Evolutionary conservation across 2,888 invertebrate species (phyloP), one percentile per base, ranked within the genome.

Genomic region (Pharmacophagus antenor): DNA sequence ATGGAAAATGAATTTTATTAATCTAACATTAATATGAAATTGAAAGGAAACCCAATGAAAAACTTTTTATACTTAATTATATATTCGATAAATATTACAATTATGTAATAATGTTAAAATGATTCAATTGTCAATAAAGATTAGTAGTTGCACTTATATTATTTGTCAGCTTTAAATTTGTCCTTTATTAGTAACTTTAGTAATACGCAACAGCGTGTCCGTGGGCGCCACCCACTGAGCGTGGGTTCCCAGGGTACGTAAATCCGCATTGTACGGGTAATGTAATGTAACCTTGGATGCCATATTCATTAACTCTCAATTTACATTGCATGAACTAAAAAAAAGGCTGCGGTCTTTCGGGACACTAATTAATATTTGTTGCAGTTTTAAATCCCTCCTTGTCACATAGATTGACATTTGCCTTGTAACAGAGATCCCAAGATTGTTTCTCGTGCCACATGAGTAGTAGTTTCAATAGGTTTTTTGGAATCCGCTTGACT

Each of bases 221-320:
- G 82, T 79, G 70, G 67, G 74, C 69, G 75, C 67, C 72, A 67
- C 76, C 74, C 62, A 74, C 76, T 63, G 12, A 48, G 71, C 70
- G 79, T 79, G 78, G 83, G 76, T 65, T 72, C 68, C 65, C 66
- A 74, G 75, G 80, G 79, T 70, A 74, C 74, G 75, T 76, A 84
- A 85, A 81, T 85, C 86, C 85, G 85, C 86, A 85, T 85, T 84
- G 82, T 80, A 70, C 72, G 71, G 71, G 67, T 74, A 73, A 70
- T 67, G 67, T 74, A 73, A 70, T 67, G 65, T 67, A 76, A 73
- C 83, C 84, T 84, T 83, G 79, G 71, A 73, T 67, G 69, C 70
- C 69, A 69, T 62, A 62, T 63, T 65, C 70, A 68, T 68, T 66
- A 58, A 62, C 58, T 56, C 69, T 66, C 66, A 18, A 74, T 71